Conservation (phyloP, 1,140 invertebrate genomes). For the Brachionus calyciflorus region DNA sequence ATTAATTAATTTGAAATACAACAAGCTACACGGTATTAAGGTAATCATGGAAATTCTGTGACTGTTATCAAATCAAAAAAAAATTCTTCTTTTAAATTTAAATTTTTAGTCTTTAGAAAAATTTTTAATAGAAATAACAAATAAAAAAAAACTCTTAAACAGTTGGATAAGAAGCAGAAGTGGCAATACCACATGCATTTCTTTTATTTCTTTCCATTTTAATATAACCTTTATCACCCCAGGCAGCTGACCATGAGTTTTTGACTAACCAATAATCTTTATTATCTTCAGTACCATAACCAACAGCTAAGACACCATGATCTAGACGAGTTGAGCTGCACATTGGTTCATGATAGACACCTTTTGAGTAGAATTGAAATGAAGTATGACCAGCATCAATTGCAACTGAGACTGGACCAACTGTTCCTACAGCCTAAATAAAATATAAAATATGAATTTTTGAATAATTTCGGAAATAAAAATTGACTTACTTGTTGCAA, state of each 20-base stretch:
- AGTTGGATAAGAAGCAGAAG: conserved; percentile 49
- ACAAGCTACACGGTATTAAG: no score
- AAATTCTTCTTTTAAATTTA: no score
- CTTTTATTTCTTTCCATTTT: conserved; percentile 62
- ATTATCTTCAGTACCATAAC: conserved; percentile 51
- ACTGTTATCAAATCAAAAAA: no score
- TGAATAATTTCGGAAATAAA: neutral
- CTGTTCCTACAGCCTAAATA: conserved; percentile 68
- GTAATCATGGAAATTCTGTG: no score
- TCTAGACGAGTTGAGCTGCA: conserved; percentile 47
- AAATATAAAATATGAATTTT: neutral
- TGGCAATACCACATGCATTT: conserved; percentile 57
- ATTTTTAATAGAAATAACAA: conserved; percentile 6
- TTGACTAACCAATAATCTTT: conserved; percentile 49
- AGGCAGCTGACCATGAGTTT: conserved; percentile 62
- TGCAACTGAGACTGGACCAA: conserved; percentile 77
- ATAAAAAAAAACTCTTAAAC: conserved; percentile 47
- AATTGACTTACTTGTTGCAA: conserved; percentile 48
- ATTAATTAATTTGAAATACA: no score
- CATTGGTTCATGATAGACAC: conserved; percentile 35
- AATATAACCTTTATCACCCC: conserved; percentile 65
- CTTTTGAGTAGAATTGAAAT: conserved; percentile 45
- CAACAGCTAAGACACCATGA: conserved; percentile 53
- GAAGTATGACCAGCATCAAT: conserved; percentile 67
- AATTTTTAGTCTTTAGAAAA: no score